Percentiles rank a stretch among this genome's conserved stretches.
phyloP scores from a whole-genome alignment of 2,797 vertebrate genomes.

The Selene dorsalis region DNA sequence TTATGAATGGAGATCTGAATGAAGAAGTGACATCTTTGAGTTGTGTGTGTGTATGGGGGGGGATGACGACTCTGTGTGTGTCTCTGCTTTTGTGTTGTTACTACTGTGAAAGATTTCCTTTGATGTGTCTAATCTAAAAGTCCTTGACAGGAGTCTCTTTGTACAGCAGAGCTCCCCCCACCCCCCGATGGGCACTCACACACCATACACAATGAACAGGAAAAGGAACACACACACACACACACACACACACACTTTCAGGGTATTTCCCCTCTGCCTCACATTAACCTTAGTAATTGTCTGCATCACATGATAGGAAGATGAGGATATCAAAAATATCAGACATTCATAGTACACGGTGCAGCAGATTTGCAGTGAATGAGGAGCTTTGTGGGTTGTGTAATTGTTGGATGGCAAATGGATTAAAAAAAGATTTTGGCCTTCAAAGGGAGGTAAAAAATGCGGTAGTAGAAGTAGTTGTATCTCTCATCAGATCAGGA shows the following conservation, averaged over 20 bases:
- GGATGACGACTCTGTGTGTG: conserved; percentile 9
- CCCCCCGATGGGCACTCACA: conserved; percentile 20
- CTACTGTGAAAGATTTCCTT: conserved; percentile 29
- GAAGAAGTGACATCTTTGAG: background rate
- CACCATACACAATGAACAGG: conserved; percentile 61
- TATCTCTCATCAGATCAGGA: conserved; percentile 35
- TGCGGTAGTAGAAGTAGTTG: background rate
- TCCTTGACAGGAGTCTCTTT: conserved; percentile 62
- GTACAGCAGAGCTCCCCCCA: conserved; percentile 21
- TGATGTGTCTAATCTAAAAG: conserved; percentile 52
- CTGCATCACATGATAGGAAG: conserved; percentile 1
- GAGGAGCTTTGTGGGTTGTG: background rate
- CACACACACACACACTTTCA: conserved; percentile 26
- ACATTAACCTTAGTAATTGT: conserved; percentile 25
- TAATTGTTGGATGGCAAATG: background rate
- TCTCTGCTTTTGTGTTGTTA: conserved; percentile 2
- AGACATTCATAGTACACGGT: background rate
- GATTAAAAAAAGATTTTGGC: background rate
- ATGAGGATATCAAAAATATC: conserved; percentile 3
- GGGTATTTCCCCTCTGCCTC: conserved; percentile 28
- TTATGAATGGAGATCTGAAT: conserved; percentile 19
- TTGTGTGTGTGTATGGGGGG: background rate
- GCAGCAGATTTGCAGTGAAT: background rate
- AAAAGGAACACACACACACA: conserved; percentile 58
- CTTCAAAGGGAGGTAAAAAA: no score